phyloP scores from a whole-genome alignment of 2,113 vertebrate genomes.

The Paratilapia polleni region DNA sequence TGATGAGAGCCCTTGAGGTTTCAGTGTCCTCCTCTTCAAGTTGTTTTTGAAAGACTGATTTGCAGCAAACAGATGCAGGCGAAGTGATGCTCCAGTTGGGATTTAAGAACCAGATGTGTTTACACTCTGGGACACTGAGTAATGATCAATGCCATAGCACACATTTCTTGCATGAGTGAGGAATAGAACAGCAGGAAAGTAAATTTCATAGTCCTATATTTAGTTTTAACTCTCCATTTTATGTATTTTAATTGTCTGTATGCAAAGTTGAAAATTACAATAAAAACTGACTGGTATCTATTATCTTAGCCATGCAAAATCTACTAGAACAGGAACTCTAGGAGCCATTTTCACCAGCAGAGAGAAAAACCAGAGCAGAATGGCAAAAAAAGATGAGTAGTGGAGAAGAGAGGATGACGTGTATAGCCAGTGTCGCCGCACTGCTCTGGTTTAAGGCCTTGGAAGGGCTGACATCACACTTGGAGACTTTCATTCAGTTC shows the following conservation, averaged over 20 bases:
- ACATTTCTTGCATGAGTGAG: conserved; percentile 21
- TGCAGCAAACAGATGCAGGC: conserved; percentile 53
- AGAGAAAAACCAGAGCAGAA: conserved; percentile 36
- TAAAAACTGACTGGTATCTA: accelerated
- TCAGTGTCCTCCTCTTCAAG: conserved; percentile 21
- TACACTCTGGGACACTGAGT: conserved; percentile 22
- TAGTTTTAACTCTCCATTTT: neutral
- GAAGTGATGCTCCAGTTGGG: conserved; percentile 27
- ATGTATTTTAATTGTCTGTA: neutral
- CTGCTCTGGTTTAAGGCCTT: conserved; percentile 36
- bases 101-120: conserved; percentile 60
- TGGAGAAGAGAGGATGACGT: neutral
- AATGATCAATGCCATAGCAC: conserved; percentile 6
- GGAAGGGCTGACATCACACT: conserved; percentile 70
- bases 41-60: conserved; percentile 50
- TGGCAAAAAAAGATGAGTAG: neutral
- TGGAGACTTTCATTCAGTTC: conserved; percentile 42
- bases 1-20: conserved; percentile 44
- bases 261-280: neutral
- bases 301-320: neutral
- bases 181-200: neutral
- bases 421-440: conserved; percentile 37
- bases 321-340: neutral
- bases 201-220: neutral
- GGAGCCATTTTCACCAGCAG: conserved; percentile 31